These are phyloP conservation scores for Drosophila mercatorum DNA, from an alignment of 2,888 invertebrate species.

Conservation along the genomic window DNA sequence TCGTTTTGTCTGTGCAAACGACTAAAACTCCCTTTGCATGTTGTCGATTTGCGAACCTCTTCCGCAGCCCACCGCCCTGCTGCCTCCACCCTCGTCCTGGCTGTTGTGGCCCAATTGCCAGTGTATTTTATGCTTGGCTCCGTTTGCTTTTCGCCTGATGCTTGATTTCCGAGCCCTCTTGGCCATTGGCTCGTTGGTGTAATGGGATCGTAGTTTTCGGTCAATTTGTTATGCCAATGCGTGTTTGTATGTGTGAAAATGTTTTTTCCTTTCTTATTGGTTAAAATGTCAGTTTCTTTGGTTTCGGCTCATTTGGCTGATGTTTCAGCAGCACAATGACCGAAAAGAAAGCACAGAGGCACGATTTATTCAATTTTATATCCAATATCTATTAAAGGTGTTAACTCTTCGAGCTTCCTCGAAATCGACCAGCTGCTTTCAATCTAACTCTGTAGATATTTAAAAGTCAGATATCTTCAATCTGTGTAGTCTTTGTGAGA, in stretches of 20 bases:
- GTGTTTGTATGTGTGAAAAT: slow-evolving; percentile 24
- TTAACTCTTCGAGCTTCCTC: background rate
- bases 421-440: background rate
- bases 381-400: background rate
- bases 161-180: slow-evolving; percentile 67
- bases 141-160: slow-evolving; percentile 50
- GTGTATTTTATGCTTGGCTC: slow-evolving; percentile 68
- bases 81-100: background rate
- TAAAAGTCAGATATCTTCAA: background rate
- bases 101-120: slow-evolving; percentile 46
- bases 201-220: slow-evolving; percentile 81
- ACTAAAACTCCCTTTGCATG: slow-evolving; percentile 80
- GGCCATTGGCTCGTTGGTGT: slow-evolving; percentile 62
- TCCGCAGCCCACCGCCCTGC: background rate
- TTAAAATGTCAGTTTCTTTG: slow-evolving; percentile 68
- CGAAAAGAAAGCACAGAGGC: background rate
- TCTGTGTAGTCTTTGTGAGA: background rate
- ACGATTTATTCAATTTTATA: background rate
- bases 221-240: slow-evolving; percentile 78
- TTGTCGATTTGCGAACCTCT: slow-evolving; percentile 65
- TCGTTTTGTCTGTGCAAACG: slow-evolving; percentile 82
- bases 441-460: background rate
- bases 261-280: slow-evolving; percentile 52
- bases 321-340: slow-evolving; percentile 52
- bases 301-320: slow-evolving; percentile 74